phyloP scores from a whole-genome alignment of 2,113 vertebrate genomes.

The Hepsetus odoe region DNA sequence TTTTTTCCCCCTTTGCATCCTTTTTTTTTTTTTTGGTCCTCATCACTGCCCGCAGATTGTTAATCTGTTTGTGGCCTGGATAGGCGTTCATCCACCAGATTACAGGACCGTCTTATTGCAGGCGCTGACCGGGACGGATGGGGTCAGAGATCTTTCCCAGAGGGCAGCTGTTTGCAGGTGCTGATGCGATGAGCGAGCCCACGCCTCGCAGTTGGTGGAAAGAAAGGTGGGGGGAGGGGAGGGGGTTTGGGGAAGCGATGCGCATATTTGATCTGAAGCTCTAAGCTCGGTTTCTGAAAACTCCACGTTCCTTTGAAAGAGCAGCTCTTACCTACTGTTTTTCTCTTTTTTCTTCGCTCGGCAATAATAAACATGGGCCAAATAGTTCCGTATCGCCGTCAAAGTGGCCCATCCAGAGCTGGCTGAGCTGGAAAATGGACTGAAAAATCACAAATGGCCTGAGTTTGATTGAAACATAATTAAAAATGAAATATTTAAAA shows the following conservation, averaged over 20 bases:
- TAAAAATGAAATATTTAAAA: no score
- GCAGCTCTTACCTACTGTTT: neutral
- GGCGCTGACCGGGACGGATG: constrained; percentile 75
- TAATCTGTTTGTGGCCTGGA: constrained; percentile 98
- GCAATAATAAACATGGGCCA: no score
- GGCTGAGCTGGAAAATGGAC: no score
- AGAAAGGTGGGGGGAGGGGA: neutral
- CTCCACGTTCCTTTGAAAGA: neutral
- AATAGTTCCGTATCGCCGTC: no score
- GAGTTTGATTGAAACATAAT: no score
- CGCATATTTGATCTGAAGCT: neutral
- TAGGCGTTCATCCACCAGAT: constrained; percentile 87
- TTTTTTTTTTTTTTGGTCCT: constrained; percentile 34
- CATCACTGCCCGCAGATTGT: constrained; percentile 84
- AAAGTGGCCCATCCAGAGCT: no score
- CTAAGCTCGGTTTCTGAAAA: neutral
- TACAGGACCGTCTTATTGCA: constrained; percentile 85
- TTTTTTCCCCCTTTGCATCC: constrained; percentile 68
- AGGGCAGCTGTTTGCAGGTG: constrained; percentile 71
- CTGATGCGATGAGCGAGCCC: constrained; percentile 18
- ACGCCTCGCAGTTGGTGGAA: neutral
- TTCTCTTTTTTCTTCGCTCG: neutral
- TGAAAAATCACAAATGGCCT: no score
- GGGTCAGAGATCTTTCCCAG: constrained; percentile 75
- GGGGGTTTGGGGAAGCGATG: neutral